phyloP scores from a whole-genome alignment of 2,888 invertebrate genomes.

The Blastobasis lacticolella region DNA sequence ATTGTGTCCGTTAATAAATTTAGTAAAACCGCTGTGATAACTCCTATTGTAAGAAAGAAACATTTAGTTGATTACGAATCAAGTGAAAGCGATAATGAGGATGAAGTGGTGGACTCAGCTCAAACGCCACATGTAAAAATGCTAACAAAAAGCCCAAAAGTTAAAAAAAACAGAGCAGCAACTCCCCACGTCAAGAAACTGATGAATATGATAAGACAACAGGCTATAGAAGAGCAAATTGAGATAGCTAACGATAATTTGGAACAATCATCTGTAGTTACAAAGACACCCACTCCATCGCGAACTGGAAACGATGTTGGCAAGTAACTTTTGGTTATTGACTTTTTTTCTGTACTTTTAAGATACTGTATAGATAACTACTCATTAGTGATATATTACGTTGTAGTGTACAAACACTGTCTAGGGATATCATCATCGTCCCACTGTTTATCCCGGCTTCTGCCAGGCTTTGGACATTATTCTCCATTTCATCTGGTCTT shows the following conservation, averaged over 20 bases:
- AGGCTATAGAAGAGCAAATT: conserved; percentile 41
- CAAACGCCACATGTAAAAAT: conserved; percentile 37
- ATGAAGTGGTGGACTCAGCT: conserved; percentile 24
- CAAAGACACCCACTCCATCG: conserved; percentile 34
- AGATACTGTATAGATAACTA: no score
- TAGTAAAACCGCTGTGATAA: conserved; percentile 56
- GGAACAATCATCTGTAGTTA: conserved; percentile 13
- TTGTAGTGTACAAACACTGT: no score
- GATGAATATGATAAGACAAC: conserved; percentile 39
- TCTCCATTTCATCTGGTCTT: no score
- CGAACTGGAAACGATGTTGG: conserved; percentile 18
- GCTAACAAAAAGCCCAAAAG: conserved; percentile 43
- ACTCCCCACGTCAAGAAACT: conserved; percentile 60
- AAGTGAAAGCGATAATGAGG: conserved; percentile 45
- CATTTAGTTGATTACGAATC: conserved; percentile 58
- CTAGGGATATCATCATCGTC: no score
- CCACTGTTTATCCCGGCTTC: no score
- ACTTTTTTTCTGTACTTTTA: no score
- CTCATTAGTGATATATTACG: no score
- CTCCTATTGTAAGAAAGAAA: conserved; percentile 49
- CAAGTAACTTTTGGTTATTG: no score
- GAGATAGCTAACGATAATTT: conserved; percentile 27
- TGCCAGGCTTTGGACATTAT: no score
- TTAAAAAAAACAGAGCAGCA: conserved; percentile 38
- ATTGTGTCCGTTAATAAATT: conserved; percentile 43